Conservation (phyloP, 2,113 vertebrate genomes). For the Collichthys lucidus region DNA sequence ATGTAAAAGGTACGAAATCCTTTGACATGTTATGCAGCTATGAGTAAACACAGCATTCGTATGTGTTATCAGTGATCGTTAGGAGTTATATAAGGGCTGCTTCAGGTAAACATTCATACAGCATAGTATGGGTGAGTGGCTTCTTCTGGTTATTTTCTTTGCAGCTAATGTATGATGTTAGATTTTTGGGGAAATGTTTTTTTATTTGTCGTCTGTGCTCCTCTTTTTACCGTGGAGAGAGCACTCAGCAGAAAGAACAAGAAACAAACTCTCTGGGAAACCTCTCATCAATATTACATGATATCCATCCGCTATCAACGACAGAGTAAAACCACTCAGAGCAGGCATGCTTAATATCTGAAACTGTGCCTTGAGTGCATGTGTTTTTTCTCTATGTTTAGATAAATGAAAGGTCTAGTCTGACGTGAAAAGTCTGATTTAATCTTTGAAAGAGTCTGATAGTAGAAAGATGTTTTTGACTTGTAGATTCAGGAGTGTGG, state of each 20-base stretch:
- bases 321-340: conserved; percentile 69
- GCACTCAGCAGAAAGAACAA: conserved; percentile 69
- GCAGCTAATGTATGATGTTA: conserved; percentile 15
- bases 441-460: conserved; percentile 8
- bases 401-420: conserved; percentile 51
- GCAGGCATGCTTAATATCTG: conserved; percentile 40
- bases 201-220: conserved; percentile 23
- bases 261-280: conserved; percentile 54
- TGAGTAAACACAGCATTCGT: too few relatives aligned
- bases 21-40: neutral
- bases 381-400: conserved; percentile 46
- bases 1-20: neutral
- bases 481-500: neutral
- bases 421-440: conserved; percentile 2
- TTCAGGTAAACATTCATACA: neutral
- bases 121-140: neutral
- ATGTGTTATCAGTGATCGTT: neutral
- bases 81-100: neutral
- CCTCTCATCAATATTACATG: conserved; percentile 74
- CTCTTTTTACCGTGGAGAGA: conserved; percentile 26
- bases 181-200: conserved; percentile 16
- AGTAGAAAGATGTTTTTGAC: conserved; percentile 3
- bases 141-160: neutral
- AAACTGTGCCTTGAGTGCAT: conserved; percentile 54
- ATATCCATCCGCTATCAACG: conserved; percentile 69